These are phyloP conservation scores for Hydrochoerus hydrochaeris DNA, from an alignment of 2,113 vertebrate genomes.

Conservation along the genomic window DNA sequence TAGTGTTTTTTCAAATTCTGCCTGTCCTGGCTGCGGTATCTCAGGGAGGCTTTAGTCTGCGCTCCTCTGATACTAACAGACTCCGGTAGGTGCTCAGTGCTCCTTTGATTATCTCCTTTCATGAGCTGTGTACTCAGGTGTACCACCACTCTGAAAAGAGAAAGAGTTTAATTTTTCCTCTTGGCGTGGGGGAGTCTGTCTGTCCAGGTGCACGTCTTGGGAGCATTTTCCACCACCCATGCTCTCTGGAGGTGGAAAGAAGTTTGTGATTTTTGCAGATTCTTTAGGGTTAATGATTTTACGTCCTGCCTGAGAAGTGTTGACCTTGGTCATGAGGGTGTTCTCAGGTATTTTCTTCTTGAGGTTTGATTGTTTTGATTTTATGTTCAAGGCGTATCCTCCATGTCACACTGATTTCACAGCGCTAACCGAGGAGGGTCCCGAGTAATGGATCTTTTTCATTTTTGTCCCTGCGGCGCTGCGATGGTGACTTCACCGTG, in stretches of 20 bases:
- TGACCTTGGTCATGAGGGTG: not conserved
- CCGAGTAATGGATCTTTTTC: not conserved
- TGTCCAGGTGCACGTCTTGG: not conserved
- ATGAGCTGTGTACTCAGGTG: not conserved
- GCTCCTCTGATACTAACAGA: not conserved
- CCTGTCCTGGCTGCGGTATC: not conserved
- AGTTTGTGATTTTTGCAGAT: not conserved
- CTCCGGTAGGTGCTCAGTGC: no score
- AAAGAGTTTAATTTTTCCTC: not conserved
- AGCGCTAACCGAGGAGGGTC: not conserved
- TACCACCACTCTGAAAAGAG: not conserved
- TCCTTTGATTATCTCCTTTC: not conserved
- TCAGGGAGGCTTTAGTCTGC: not conserved
- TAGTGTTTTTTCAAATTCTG: not conserved
- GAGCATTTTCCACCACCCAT: not conserved
- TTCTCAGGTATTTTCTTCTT: not conserved
- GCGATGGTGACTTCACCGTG: rapidly evolving
- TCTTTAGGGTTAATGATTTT: no score
- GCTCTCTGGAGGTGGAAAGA: not conserved
- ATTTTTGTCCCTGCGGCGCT: rapidly evolving
- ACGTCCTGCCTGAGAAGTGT: not conserved
- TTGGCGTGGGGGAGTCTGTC: not conserved
- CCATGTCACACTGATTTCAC: not conserved
- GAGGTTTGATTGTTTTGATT: not conserved
- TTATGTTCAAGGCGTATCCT: not conserved